Conservation (phyloP, 2,113 vertebrate genomes). For the Apodemus sylvaticus region DNA sequence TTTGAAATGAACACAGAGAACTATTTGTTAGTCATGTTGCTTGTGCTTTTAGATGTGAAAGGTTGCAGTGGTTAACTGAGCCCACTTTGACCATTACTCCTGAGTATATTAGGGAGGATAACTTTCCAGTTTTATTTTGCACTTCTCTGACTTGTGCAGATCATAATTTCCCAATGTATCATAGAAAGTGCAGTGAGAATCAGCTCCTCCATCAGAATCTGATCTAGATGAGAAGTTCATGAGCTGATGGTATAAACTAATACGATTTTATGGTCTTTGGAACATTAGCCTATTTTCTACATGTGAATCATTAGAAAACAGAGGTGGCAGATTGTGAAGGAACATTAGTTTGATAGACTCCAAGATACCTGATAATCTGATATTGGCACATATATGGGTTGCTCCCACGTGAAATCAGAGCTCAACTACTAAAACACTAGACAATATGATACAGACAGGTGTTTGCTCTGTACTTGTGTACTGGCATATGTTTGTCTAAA, state of each 20-base stretch:
- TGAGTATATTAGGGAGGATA: rapidly evolving
- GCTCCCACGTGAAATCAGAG: background rate
- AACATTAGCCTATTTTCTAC: background rate
- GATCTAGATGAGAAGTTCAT: background rate
- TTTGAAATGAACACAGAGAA: background rate
- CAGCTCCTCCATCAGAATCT: background rate
- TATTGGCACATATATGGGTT: background rate
- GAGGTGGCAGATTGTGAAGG: background rate
- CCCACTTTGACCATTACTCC: background rate
- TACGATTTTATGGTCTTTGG: background rate
- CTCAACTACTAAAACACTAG: background rate
- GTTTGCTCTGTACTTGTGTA: background rate
- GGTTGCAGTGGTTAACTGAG: background rate
- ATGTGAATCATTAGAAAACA: background rate
- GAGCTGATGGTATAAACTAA: background rate
- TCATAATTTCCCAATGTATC: background rate
- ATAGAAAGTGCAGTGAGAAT: background rate
- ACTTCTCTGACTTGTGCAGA: background rate
- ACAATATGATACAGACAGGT: background rate
- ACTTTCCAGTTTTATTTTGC: background rate
- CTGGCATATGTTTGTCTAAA: background rate
- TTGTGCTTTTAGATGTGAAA: background rate
- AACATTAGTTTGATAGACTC: background rate
- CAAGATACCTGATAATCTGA: background rate
- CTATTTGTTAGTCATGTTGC: background rate